Percentiles rank a stretch among this genome's conserved stretches.
phyloP scores from a whole-genome alignment of 2,797 vertebrate species.

The Scleropages formosus region DNA sequence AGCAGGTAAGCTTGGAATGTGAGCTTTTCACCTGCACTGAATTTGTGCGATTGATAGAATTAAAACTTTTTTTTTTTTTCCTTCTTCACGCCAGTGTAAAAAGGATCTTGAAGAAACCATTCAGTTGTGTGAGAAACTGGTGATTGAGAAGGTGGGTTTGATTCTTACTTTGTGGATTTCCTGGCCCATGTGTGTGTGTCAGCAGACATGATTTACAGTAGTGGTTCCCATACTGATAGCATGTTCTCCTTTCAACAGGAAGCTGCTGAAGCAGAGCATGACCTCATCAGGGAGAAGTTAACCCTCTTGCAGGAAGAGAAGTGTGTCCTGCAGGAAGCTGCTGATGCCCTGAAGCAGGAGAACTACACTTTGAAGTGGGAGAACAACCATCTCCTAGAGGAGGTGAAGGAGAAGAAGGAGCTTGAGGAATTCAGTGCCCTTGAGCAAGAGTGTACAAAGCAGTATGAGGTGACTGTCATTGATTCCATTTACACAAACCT shows the following conservation, averaged over 20 bases:
- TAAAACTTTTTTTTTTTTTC: background rate
- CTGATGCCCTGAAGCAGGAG: constrained; percentile 20
- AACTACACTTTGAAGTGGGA: constrained; percentile 51
- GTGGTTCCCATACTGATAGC: background rate
- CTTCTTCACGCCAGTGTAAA: too few relatives aligned
- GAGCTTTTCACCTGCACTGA: background rate
- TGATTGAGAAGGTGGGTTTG: constrained; percentile 73
- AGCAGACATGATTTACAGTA: constrained; percentile 12
- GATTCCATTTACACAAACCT: too few relatives aligned
- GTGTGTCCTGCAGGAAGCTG: too few relatives aligned
- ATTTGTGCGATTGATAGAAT: background rate
- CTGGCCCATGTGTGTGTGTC: background rate
- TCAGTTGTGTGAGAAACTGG: constrained; percentile 75
- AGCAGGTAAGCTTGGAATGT: constrained; percentile 31
- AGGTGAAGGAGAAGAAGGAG: constrained; percentile 72
- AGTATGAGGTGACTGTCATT: constrained; percentile 74
- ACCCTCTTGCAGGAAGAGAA: constrained; percentile 34
- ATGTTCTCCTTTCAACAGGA: constrained; percentile 47
- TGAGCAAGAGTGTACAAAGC: constrained; percentile 73
- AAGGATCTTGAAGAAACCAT: constrained; percentile 73
- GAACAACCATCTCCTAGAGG: constrained; percentile 47
- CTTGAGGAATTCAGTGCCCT: constrained; percentile 78
- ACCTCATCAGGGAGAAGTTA: constrained; percentile 40
- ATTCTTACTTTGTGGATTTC: background rate
- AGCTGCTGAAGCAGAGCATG: constrained; percentile 48